These are phyloP conservation scores for Drosophila cracens DNA, from an alignment of 2,888 invertebrate species.

Conservation along the genomic window DNA sequence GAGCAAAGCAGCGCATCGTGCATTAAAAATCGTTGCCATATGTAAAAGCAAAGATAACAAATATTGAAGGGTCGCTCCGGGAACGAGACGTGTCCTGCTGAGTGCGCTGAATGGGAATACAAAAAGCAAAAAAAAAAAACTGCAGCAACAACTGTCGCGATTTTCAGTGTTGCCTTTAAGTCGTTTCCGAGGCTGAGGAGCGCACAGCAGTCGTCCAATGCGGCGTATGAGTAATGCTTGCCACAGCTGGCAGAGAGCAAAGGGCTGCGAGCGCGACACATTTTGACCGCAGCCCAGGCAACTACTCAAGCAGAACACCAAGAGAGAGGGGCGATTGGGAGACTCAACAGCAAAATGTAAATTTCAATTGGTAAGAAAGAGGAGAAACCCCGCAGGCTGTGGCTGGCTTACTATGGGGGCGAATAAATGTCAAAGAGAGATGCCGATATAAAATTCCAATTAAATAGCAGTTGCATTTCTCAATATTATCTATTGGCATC, in stretches of 20 bases:
- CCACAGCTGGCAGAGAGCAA: slow-evolving; percentile 22
- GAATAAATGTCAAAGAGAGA: slow-evolving; percentile 34
- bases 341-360: slow-evolving; percentile 45
- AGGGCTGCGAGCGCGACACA: slow-evolving; percentile 37
- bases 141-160: slow-evolving; percentile 41
- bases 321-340: neutral
- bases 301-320: slow-evolving; percentile 9
- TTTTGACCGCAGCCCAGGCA: slow-evolving; percentile 51
- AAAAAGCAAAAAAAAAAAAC: neutral
- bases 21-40: slow-evolving; percentile 79
- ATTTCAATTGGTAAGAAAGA: slow-evolving; percentile 38
- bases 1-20: slow-evolving; percentile 49
- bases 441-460: slow-evolving; percentile 45
- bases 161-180: slow-evolving; percentile 45
- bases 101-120: slow-evolving; percentile 12
- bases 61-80: slow-evolving; percentile 24
- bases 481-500: neutral
- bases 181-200: slow-evolving; percentile 37
- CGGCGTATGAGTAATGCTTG: slow-evolving; percentile 62
- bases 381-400: slow-evolving; percentile 20
- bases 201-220: slow-evolving; percentile 33
- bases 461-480: slow-evolving; percentile 10
- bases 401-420: slow-evolving; percentile 13
- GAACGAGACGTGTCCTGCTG: slow-evolving; percentile 2
- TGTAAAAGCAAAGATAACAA: slow-evolving; percentile 77